Base-by-base conservation (phyloP, 2,113 vertebrate genomes). In the Phylloscopus trochilus region DNA sequence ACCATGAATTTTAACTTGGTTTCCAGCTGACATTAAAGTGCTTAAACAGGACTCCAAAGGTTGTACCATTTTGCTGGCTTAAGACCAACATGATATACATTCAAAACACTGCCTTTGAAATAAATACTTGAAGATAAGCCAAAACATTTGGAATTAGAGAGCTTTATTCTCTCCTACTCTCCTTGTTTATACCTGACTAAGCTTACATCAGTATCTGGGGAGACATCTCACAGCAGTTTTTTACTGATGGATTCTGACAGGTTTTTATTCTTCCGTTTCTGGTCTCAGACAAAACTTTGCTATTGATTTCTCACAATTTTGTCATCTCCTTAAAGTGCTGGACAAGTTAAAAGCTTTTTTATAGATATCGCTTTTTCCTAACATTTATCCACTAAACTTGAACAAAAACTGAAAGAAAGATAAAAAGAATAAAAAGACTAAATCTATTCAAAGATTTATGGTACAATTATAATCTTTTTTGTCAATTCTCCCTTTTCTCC, bases 341-440 rank as follows among this genome's bases (percentile, higher is more conserved):
- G 59, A 58, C 43, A 63, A 87, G 31, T 80, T 86, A 83, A 93
- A 93, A 94, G 86, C 46, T 58, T 92, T 89, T 83, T 80, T 62
- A 92, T 11, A 76, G 74, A 72, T 26, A 78, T 10, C 35, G 12
- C 41, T 83, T 59, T 91, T 66, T 64, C 56, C n/a, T 7, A 18
- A 76, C 46, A 72, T 56, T 85, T 76, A 87, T 28, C 35, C 22
- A 56, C 44, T 82, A 23, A 76, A 79, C 13, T 44, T 44, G 41
- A 91, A 75, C 33, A 87, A 85, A 89, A 73, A 47, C 11, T 20
- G 21, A 81, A 67, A 59, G 21, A 77, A 46, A 72, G 24, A 47
- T 33, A 33, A 63, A 87, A 82, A 73, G 23, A 78, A 79, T 37
- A 56, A 80, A n/a, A n/a, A n/a, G n/a, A n/a, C n/a, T n/a, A n/a